Evolutionary conservation across 2,797 vertebrate species (phyloP), one percentile per base, ranked within the genome.

Genomic region (Natrix natrix): DNA sequence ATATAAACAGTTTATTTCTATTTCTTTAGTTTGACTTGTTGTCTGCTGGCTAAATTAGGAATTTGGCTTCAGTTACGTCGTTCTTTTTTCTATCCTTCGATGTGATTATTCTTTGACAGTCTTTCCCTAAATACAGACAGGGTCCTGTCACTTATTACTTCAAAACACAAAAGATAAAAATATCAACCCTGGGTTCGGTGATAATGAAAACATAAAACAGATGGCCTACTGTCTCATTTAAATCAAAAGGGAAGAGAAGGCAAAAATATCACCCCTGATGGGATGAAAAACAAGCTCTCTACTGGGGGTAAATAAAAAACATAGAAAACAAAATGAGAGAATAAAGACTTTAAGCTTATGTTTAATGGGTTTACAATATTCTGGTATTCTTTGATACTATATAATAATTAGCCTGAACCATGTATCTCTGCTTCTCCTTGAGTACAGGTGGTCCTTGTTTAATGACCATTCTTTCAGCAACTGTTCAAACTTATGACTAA

Each of bases 331-430:
- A 93, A 14, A 92, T 54, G 16, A 43, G 74, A 94, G 8, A 37
- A 91, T 90, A 93, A 93, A 93, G 56, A 12, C 4, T 96, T 94
- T 92, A 92, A 69, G 12, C 87, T 92, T 61, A 89, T 3, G 87
- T 95, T 95, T 90, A 89, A 94, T 78, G 86, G 90, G 22, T 92
- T 93, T 91, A n/a, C n/a, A 92, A 94, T 94, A 94, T 11, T 87
- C 43, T 94, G 37, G 86, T 93, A 90, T 63, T 60, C 89, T 91
- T 52, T 93, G 60, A 90, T 12, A 57, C 8, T 91, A 88, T 43
- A 22, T 32, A 95, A 63, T 83, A 83, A 48, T 43, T 43, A 48
- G 8, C 37, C 37, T 48, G 20, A 24, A 48, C 8, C 48, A 83
- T 48, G 37, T 48, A 48, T 22, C 32, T 78, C 5, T 48, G 74